These are phyloP conservation scores for Hydrolagus affinis DNA, from an alignment of 2,113 vertebrate species.

Conservation along the genomic window DNA sequence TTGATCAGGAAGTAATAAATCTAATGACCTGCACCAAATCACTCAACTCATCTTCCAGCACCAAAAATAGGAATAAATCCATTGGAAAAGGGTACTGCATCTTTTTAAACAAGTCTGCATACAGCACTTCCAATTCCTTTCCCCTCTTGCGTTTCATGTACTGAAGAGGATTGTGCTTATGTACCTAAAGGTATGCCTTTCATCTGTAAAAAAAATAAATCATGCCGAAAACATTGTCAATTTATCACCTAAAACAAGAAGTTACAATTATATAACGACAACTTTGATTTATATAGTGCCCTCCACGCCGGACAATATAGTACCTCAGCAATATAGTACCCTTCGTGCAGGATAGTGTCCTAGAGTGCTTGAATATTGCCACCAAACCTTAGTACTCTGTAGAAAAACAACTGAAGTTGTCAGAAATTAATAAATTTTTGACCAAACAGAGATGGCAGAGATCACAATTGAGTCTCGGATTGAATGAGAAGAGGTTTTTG, in stretches of 20 bases:
- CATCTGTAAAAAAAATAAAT: background rate
- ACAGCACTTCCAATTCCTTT: constrained; percentile 8
- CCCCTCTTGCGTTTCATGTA: background rate
- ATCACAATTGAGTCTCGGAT: background rate
- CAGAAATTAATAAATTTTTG: background rate
- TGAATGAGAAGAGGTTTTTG: constrained; percentile 9
- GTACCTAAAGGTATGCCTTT: background rate
- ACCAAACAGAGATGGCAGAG: background rate
- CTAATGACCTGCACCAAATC: too few species aligned
- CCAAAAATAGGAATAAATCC: background rate
- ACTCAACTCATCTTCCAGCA: too few species aligned
- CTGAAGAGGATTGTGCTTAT: constrained; percentile 22
- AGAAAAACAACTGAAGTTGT: background rate
- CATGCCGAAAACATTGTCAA: background rate
- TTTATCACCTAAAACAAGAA: too few species aligned
- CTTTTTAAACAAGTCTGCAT: constrained; percentile 18
- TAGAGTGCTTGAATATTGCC: background rate
- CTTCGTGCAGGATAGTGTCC: too few species aligned
- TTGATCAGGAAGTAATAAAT: too few species aligned
- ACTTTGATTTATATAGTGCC: too few species aligned
- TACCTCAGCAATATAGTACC: too few species aligned
- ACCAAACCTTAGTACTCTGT: background rate
- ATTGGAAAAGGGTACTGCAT: background rate
- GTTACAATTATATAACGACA: too few species aligned
- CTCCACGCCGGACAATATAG: too few species aligned